These are phyloP conservation scores for Venusia cambrica DNA, from an alignment of 2,888 invertebrate species.

Conservation along the genomic window DNA sequence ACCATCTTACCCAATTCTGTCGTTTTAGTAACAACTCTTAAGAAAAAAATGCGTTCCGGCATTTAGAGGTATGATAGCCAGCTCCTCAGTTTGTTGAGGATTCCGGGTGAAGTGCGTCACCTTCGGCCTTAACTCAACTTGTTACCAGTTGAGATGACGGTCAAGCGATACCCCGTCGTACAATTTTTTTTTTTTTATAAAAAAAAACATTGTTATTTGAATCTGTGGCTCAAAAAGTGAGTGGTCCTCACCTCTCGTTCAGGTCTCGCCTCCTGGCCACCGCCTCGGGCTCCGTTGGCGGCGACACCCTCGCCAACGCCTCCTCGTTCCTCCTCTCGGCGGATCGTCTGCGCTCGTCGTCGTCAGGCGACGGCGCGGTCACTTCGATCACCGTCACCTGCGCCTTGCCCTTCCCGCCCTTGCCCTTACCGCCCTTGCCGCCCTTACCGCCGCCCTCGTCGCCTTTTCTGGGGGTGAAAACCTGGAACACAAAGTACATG, in stretches of 20 bases:
- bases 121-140: too few species aligned
- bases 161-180: too few species aligned
- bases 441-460: slow-evolving; percentile 87
- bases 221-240: too few species aligned
- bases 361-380: slow-evolving; percentile 60
- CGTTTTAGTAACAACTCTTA: too few species aligned
- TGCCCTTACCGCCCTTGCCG: slow-evolving; percentile 86
- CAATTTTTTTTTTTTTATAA: too few species aligned
- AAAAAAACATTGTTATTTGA: too few species aligned
- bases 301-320: slow-evolving; percentile 60
- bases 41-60: too few species aligned
- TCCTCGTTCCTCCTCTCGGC: slow-evolving; percentile 59
- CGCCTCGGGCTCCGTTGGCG: slow-evolving; percentile 45
- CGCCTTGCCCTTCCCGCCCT: slow-evolving; percentile 86
- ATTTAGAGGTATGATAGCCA: too few species aligned
- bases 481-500: slow-evolving; percentile 42
- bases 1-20: too few species aligned
- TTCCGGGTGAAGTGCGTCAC: too few species aligned
- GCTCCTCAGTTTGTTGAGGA: too few species aligned
- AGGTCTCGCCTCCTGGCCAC: slow-evolving; percentile 29
- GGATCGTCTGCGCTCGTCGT: slow-evolving; percentile 56
- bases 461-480: slow-evolving; percentile 79
- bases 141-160: too few species aligned
- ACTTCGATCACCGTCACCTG: slow-evolving; percentile 87
- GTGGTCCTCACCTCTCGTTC: slow-evolving; percentile 29